Percentiles rank a stretch among this genome's conserved stretches.
Evolutionary conservation across 1,140 invertebrate genomes (phyloP).

Genomic region (Venturia canescens): DNA sequence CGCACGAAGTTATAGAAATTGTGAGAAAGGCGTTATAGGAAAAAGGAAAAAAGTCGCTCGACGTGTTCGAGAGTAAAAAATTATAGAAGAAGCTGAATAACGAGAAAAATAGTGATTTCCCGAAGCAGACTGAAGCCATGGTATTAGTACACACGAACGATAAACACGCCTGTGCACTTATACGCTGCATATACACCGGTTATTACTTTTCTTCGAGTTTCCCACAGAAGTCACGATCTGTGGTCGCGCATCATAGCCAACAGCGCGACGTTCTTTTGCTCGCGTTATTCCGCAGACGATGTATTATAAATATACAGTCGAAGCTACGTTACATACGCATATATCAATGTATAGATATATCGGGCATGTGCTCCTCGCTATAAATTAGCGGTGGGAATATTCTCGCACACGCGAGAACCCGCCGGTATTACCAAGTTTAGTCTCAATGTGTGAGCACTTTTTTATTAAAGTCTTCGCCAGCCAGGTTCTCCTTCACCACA

Average conservation of each 20-base stretch:
- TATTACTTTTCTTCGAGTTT: constrained; percentile 70
- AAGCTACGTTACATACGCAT: constrained; percentile 32
- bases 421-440: constrained; percentile 25
- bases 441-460: neutral
- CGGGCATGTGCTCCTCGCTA: constrained; percentile 35
- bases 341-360: constrained; percentile 45
- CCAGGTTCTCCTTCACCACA: neutral
- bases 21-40: neutral
- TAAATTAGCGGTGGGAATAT: constrained; percentile 72
- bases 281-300: constrained; percentile 26
- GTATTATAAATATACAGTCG: neutral
- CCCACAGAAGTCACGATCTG: constrained; percentile 77
- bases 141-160: constrained; percentile 38
- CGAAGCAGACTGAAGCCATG: neutral
- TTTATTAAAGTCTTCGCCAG: neutral
- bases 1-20: too few relatives aligned
- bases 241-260: constrained; percentile 74
- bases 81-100: neutral
- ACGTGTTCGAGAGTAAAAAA: neutral
- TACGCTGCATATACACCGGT: constrained; percentile 41
- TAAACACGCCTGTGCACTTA: constrained; percentile 44
- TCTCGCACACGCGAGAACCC: constrained; percentile 56
- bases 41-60: neutral
- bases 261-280: constrained; percentile 56
- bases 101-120: constrained; percentile 18